phyloP scores from a whole-genome alignment of 2,797 vertebrate genomes.

The Myoxocephalus aenaeus region DNA sequence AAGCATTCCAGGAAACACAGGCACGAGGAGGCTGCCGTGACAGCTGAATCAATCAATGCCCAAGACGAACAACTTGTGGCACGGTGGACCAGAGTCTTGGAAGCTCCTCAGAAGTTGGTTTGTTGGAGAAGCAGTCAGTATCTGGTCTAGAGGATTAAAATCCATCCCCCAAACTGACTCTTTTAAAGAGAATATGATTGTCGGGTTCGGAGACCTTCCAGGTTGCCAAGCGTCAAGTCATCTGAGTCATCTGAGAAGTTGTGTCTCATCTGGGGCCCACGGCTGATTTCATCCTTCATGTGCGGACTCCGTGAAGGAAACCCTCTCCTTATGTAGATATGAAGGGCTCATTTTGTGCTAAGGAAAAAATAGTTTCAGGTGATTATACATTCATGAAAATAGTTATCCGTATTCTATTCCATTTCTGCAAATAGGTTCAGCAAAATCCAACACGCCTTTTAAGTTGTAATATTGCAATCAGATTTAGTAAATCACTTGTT shows the following conservation, averaged over 20 bases:
- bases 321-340: neutral
- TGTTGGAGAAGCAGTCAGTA: neutral
- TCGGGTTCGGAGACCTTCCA: neutral
- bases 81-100: neutral
- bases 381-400: neutral
- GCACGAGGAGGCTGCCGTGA: neutral
- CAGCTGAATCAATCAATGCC: slow-evolving; percentile 18
- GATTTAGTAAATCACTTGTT: neutral
- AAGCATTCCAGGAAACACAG: neutral
- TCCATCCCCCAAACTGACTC: neutral
- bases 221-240: neutral
- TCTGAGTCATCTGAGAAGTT: neutral
- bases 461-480: neutral
- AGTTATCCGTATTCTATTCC: neutral
- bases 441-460: neutral
- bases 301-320: neutral
- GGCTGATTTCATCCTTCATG: neutral
- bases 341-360: neutral
- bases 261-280: neutral
- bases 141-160: neutral
- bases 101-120: neutral
- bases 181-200: neutral
- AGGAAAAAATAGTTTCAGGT: neutral
- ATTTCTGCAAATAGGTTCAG: neutral
- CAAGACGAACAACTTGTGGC: neutral